Conservation (phyloP, 53 echinoderm and acorn worm genomes). For the Apostichopus leukothele region DNA sequence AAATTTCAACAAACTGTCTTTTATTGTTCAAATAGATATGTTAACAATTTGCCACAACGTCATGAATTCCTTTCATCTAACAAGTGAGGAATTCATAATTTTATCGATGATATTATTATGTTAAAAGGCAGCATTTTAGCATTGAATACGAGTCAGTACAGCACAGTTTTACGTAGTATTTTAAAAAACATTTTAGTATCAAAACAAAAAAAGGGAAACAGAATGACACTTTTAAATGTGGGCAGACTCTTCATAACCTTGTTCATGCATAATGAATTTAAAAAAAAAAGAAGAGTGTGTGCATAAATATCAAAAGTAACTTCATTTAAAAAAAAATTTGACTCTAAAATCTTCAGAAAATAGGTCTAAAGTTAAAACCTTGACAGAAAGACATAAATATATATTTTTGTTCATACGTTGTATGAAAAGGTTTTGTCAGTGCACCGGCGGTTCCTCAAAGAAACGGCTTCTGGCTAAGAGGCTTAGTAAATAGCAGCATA, state of each 20-base stretch:
- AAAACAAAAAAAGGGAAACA: neutral
- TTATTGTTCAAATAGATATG: no score
- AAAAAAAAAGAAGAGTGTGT: neutral
- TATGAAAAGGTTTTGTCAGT: neutral
- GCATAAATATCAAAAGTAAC: no score
- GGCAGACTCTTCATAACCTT: neutral
- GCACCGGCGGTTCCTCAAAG: neutral
- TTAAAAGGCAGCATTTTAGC: neutral
- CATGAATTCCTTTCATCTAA: no score
- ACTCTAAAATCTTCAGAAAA: neutral
- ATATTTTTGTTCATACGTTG: neutral
- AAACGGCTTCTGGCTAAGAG: neutral
- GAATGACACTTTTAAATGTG: neutral
- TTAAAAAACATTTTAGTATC: neutral
- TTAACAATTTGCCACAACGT: no score
- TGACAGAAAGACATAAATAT: constrained; percentile 3
- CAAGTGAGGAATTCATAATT: neutral
- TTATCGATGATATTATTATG: neutral
- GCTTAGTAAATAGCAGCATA: neutral
- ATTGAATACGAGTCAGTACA: neutral
- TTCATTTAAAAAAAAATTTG: neutral
- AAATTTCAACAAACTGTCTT: no score
- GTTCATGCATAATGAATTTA: neutral
- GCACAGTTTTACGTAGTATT: neutral
- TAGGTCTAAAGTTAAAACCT: neutral